These are phyloP conservation scores for Vireo griseus DNA, from an alignment of 2,797 vertebrate genomes.

Conservation along the genomic window DNA sequence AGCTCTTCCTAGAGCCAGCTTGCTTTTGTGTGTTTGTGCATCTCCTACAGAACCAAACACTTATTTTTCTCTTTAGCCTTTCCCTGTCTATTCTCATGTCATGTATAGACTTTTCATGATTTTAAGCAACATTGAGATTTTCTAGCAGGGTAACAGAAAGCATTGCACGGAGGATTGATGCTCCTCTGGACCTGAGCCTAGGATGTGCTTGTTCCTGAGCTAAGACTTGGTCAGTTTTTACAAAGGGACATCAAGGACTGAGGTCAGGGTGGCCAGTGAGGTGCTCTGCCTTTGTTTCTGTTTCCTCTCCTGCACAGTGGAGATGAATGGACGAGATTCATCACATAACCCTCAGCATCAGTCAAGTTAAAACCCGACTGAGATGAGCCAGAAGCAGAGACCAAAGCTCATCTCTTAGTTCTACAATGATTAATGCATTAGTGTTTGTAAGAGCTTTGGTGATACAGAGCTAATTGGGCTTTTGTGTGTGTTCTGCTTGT, in stretches of 20 bases:
- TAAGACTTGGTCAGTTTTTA: neutral
- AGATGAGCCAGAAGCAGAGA: neutral
- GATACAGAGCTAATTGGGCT: slow-evolving; percentile 48
- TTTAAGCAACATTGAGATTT: neutral
- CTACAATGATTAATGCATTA: slow-evolving; percentile 48
- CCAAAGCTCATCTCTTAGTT: neutral
- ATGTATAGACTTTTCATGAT: neutral
- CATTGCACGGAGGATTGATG: neutral
- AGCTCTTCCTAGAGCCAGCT: neutral
- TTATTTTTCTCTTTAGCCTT: slow-evolving; percentile 1
- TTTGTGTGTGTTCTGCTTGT: slow-evolving; percentile 34
- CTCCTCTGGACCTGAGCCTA: neutral
- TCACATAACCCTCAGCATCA: neutral
- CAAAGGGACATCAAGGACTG: neutral
- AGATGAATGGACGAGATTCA: neutral
- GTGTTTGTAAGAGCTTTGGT: slow-evolving; percentile 46
- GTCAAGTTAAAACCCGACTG: neutral
- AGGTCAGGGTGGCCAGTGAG: neutral
- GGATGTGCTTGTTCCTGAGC: neutral
- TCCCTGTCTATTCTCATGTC: neutral
- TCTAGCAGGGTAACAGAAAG: neutral
- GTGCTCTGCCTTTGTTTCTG: neutral
- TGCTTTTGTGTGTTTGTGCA: neutral
- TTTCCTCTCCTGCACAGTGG: neutral
- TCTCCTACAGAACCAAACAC: neutral